These are phyloP conservation scores for Rhombomys opimus DNA, from an alignment of 2,113 vertebrate species.

Conservation along the genomic window DNA sequence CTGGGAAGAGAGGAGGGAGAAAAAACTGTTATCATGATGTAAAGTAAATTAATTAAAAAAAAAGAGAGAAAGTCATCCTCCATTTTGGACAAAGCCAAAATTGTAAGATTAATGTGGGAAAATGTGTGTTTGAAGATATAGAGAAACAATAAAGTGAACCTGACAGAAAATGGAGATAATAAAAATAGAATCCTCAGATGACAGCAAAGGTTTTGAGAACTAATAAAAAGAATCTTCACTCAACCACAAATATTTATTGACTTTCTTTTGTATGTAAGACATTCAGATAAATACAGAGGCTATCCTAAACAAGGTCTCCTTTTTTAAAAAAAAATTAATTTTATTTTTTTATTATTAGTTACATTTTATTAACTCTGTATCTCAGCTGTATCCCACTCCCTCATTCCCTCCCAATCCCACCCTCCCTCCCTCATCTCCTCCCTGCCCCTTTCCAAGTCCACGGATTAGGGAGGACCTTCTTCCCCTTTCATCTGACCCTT, in stretches of 20 bases:
- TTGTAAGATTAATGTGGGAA: background rate
- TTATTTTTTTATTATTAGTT: too few species aligned
- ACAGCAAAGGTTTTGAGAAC: conserved; percentile 24
- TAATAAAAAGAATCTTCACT: conserved; percentile 16
- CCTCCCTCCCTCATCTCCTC: too few species aligned
- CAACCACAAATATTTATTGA: conserved; percentile 45
- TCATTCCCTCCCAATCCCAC: too few species aligned
- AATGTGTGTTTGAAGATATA: background rate
- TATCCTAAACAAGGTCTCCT: background rate
- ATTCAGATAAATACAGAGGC: background rate
- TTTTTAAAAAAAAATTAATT: background rate
- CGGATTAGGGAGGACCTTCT: too few species aligned
- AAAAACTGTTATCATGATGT: background rate
- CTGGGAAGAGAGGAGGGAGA: background rate
- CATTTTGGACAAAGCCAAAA: background rate
- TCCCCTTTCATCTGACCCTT: too few species aligned
- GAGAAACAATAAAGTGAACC: background rate
- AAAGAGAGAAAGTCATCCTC: background rate
- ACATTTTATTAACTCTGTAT: too few species aligned
- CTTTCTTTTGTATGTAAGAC: background rate
- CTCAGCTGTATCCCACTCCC: too few species aligned
- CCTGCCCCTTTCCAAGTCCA: too few species aligned
- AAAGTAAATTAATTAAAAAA: background rate
- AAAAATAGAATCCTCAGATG: conserved; percentile 1
- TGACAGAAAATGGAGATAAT: conserved; percentile 23